Evolutionary conservation across 2,113 vertebrate species (phyloP).

Genomic region (Thalassarche chlororhynchos): DNA sequence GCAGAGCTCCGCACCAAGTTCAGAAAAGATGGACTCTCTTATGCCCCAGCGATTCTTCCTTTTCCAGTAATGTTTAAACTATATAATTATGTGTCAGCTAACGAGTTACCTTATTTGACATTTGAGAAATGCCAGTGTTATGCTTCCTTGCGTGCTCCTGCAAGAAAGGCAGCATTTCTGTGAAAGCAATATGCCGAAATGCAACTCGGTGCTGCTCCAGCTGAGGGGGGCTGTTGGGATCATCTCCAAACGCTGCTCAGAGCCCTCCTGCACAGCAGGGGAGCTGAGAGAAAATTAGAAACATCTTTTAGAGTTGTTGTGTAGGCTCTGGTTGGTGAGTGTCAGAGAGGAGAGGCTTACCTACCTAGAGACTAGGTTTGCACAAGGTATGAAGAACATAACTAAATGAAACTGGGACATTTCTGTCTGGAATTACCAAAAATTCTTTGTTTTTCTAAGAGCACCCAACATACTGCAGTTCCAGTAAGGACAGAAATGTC

Average conservation of each 20-base stretch:
- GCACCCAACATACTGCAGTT: not conserved
- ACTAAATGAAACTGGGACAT: not conserved
- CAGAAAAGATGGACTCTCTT: not conserved
- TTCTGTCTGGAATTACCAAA: not conserved
- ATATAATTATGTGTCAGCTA: not conserved
- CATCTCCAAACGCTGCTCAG: not conserved
- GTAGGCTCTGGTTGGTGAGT: not conserved
- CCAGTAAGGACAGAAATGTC: not conserved
- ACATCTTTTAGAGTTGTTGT: not conserved
- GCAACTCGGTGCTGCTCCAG: not conserved
- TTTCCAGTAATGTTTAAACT: not conserved
- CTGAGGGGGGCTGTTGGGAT: not conserved
- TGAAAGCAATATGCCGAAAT: not conserved
- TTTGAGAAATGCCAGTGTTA: not conserved
- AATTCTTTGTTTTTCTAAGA: not conserved
- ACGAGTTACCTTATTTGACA: not conserved
- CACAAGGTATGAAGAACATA: not conserved
- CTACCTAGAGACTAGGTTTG: not conserved
- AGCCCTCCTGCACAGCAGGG: not conserved
- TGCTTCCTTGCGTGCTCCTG: not conserved
- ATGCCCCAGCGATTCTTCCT: not conserved
- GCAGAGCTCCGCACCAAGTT: not conserved
- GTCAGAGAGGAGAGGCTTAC: not conserved
- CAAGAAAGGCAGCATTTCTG: not conserved
- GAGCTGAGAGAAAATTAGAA: not conserved